phyloP scores from a whole-genome alignment of 2,888 invertebrate genomes.

The Archaeoteleia sp. region DNA sequence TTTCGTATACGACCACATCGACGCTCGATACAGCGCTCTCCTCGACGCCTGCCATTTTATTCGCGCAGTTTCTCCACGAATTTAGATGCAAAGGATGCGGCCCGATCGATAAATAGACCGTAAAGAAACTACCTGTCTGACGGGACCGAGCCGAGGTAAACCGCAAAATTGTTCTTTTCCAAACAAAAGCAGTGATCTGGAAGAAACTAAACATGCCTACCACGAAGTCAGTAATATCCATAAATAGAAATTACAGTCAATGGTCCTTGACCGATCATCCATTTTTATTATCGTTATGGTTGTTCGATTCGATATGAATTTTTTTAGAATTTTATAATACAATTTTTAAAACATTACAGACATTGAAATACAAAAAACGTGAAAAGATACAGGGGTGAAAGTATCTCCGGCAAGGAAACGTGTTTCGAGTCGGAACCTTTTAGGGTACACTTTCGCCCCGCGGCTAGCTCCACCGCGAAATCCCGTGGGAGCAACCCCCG shows the following conservation, averaged over 20 bases:
- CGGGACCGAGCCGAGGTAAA: conserved; percentile 56
- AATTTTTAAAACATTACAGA: too few relatives aligned
- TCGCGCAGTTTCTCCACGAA: conserved; percentile 50
- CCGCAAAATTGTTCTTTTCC: conserved; percentile 59
- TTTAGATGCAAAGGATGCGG: conserved; percentile 53
- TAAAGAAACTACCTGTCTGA: conserved; percentile 51
- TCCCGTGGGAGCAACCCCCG: conserved; percentile 45
- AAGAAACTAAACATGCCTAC: conserved; percentile 15
- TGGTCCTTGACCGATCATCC: conserved; percentile 17
- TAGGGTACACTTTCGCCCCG: conserved; percentile 63
- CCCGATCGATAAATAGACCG: conserved; percentile 51
- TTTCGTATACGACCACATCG: conserved; percentile 50
- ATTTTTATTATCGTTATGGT: conserved; percentile 5
- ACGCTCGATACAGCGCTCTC: conserved; percentile 44
- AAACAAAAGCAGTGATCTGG: conserved; percentile 55
- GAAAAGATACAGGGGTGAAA: conserved; percentile 36
- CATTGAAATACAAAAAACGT: conserved; percentile 11
- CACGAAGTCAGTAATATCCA: conserved; percentile 22
- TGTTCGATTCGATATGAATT: conserved; percentile 1
- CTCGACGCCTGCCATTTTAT: conserved; percentile 51
- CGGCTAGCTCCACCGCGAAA: conserved; percentile 52
- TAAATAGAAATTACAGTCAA: conserved; percentile 31
- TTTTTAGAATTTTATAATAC: background rate
- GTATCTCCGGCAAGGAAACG: conserved; percentile 37
- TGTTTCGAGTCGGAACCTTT: conserved; percentile 63